A percentile compares a stretch with the other conserved stretches of the same genome.
Evolutionary conservation across 2,888 invertebrate genomes (phyloP).

Genomic region (Tineola bisselliella): DNA sequence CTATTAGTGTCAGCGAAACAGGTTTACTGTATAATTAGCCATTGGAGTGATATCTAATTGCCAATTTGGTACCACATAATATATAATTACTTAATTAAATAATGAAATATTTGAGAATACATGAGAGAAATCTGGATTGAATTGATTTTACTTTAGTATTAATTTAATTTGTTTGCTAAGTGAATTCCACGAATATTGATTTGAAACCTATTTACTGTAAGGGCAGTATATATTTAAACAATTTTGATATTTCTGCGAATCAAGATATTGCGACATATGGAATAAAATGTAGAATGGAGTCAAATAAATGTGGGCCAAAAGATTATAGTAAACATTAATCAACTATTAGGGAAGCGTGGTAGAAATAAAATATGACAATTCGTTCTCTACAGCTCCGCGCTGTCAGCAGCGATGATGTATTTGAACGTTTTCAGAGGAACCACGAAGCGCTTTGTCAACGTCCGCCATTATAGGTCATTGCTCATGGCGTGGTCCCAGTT

Average conservation of each 20-base stretch:
- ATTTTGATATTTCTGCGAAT: too few species aligned
- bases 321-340: slow-evolving; percentile 39
- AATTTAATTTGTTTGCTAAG: too few species aligned
- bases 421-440: slow-evolving; percentile 63
- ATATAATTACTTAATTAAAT: background rate
- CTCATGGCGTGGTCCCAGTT: slow-evolving; percentile 31
- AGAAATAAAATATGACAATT: slow-evolving; percentile 64
- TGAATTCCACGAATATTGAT: too few species aligned
- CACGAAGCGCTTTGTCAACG: slow-evolving; percentile 61
- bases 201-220: too few species aligned
- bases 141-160: too few species aligned
- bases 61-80: background rate
- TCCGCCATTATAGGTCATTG: slow-evolving; percentile 58
- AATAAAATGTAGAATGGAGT: too few species aligned
- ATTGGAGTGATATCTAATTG: background rate
- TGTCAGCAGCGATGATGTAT: slow-evolving; percentile 63
- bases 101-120: background rate
- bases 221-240: too few species aligned
- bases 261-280: too few species aligned
- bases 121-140: too few species aligned
- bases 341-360: slow-evolving; percentile 50
- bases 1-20: too few species aligned
- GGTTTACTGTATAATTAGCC: background rate
- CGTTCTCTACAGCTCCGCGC: slow-evolving; percentile 51
- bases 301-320: background rate